Evolutionary conservation across 2,113 vertebrate genomes (phyloP).

Genomic region (Leuciscus idus): DNA sequence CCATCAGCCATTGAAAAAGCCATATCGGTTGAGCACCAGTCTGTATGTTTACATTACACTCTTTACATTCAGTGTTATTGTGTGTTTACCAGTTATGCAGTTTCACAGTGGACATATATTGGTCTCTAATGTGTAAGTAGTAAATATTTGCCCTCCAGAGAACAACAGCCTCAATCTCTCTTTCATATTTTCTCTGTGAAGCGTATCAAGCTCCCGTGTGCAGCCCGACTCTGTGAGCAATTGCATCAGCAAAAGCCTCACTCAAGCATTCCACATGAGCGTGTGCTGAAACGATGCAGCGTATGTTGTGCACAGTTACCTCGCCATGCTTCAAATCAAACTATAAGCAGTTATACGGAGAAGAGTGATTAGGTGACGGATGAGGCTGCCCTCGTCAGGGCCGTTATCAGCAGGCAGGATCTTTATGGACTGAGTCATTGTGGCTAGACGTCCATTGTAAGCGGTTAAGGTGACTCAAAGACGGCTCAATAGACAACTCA

Average conservation of each 20-base stretch:
- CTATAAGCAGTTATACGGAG: not conserved
- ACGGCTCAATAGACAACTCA: not conserved
- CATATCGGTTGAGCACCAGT: not conserved
- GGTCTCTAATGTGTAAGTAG: not conserved
- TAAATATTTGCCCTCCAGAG: not conserved
- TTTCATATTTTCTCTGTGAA: not conserved
- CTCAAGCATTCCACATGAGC: not conserved
- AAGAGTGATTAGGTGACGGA: not conserved
- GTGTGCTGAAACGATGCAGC: not conserved
- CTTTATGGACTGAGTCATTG: not conserved
- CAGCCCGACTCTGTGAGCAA: not conserved
- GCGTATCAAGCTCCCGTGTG: not conserved
- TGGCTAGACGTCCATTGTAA: not conserved
- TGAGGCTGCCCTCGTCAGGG: not conserved
- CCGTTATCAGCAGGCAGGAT: not conserved
- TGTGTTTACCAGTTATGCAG: not conserved
- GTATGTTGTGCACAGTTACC: not conserved
- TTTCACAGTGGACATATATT: not conserved
- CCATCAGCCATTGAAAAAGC: not conserved
- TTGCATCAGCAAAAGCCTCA: slow-evolving; percentile 15
- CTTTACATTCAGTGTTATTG: not conserved
- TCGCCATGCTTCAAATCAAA: not conserved
- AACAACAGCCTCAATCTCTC: not conserved
- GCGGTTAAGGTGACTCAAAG: slow-evolving; percentile 2
- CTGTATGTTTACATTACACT: not conserved